These are phyloP conservation scores for Hirtodrosophila histrioides DNA, from an alignment of 2,888 invertebrate species.

Conservation along the genomic window DNA sequence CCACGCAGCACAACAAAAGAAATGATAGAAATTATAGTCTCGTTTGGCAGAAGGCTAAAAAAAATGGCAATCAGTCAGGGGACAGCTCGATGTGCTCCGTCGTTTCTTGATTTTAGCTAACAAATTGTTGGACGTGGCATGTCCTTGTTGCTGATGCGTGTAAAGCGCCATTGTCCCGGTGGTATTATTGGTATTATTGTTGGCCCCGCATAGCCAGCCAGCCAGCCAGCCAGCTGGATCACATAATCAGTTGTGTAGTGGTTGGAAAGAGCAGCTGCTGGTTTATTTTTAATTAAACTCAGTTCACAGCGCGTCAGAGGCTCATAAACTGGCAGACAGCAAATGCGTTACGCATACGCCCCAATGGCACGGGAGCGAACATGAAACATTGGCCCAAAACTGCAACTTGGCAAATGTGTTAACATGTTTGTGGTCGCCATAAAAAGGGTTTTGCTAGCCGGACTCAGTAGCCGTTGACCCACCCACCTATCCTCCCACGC, in stretches of 20 bases:
- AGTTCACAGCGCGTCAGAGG: conserved; percentile 32
- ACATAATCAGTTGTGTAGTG: conserved; percentile 51
- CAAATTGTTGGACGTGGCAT: conserved; percentile 33
- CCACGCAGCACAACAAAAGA: conserved; percentile 20
- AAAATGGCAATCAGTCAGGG: conserved; percentile 39
- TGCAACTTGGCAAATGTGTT: conserved; percentile 67
- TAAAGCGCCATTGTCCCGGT: conserved; percentile 14
- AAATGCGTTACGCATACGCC: conserved; percentile 54
- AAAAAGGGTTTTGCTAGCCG: conserved; percentile 55
- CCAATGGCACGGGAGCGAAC: conserved; percentile 12
- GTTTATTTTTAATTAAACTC: conserved; percentile 74
- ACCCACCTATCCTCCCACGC: not conserved
- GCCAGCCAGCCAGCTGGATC: conserved; percentile 14
- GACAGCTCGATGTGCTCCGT: conserved; percentile 31
- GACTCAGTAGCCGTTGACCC: conserved; percentile 20
- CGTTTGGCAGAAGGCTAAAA: not conserved
- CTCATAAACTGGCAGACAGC: conserved; percentile 57
- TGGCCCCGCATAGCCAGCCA: conserved; percentile 19
- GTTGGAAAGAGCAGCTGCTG: conserved; percentile 31
- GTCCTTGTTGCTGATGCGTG: conserved; percentile 37
- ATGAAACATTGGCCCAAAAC: conserved; percentile 29
- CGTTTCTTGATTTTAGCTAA: conserved; percentile 61
- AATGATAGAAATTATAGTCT: conserved; percentile 12
- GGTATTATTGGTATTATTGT: conserved; percentile 13
- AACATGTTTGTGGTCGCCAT: conserved; percentile 73